Evolutionary conservation across 2,113 vertebrate genomes (phyloP).

Genomic region (Siphamia tubifer): DNA sequence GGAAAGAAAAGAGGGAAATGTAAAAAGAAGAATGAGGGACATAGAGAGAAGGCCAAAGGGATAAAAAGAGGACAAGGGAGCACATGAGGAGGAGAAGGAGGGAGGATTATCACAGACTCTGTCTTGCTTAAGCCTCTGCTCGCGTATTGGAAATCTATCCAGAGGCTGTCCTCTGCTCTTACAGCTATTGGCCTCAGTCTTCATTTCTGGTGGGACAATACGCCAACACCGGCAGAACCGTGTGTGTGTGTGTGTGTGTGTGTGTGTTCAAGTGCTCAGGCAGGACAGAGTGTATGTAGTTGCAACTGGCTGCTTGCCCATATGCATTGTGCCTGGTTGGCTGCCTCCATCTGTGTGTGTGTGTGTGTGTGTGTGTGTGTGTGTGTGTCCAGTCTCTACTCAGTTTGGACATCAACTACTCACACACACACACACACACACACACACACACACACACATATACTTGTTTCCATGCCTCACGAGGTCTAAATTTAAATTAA

Average conservation of each 20-base stretch:
- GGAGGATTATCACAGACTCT: slow-evolving; percentile 63
- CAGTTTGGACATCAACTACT: slow-evolving; percentile 24
- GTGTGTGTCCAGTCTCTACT: slow-evolving; percentile 2
- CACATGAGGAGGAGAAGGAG: slow-evolving; percentile 24
- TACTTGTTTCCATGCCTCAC: too few relatives aligned
- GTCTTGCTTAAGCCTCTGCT: slow-evolving; percentile 68
- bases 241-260: neutral
- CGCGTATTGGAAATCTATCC: slow-evolving; percentile 74
- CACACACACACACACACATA: slow-evolving; percentile 15
- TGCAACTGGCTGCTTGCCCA: slow-evolving; percentile 34
- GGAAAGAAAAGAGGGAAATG: neutral
- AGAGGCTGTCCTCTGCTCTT: slow-evolving; percentile 59
- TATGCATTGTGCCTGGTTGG: slow-evolving; percentile 41
- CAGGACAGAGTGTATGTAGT: neutral
- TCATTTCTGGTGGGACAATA: slow-evolving; percentile 57
- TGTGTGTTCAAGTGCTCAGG: slow-evolving; percentile 11
- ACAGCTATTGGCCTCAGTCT: slow-evolving; percentile 55
- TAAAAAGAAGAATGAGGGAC: slow-evolving; percentile 3
- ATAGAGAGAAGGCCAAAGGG: neutral
- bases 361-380: slow-evolving; percentile 16
- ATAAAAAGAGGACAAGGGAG: too few relatives aligned
- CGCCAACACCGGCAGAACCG: neutral
- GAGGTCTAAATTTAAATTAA: too few relatives aligned
- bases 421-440: slow-evolving; percentile 21
- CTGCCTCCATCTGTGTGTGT: slow-evolving; percentile 20